Evolutionary conservation across 2,888 invertebrate species (phyloP).

Genomic region (Cotesia congregata): DNA sequence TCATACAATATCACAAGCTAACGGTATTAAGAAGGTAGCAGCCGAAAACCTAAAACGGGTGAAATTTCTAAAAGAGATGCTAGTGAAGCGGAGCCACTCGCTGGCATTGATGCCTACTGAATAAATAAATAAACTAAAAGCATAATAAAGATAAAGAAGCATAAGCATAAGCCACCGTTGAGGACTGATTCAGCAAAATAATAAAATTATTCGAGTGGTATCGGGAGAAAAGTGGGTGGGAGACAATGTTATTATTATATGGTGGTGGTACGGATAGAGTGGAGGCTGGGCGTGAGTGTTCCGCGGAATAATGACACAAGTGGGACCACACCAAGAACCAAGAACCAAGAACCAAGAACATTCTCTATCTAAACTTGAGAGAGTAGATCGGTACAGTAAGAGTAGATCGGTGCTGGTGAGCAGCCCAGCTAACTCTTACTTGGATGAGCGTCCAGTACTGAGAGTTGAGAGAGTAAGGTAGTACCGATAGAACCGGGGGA

Average conservation of each 20-base stretch:
- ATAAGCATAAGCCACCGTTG: background rate
- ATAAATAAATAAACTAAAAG: background rate
- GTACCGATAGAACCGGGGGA: conserved; percentile 21
- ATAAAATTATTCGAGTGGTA: background rate
- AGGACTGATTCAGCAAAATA: background rate
- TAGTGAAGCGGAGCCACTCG: background rate
- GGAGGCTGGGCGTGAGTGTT: conserved; percentile 1
- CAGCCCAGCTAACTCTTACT: background rate
- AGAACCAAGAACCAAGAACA: background rate
- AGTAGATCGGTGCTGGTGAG: no score
- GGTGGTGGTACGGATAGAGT: background rate
- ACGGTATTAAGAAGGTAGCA: background rate
- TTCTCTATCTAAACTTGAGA: background rate
- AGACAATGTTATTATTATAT: background rate
- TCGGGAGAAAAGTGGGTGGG: background rate
- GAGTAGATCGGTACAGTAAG: background rate
- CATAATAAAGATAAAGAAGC: no score
- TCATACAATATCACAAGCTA: background rate
- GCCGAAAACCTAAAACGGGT: background rate
- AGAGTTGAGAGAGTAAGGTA: conserved; percentile 10
- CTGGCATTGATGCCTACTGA: background rate
- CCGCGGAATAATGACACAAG: background rate
- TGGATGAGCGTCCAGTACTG: background rate
- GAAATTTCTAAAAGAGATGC: background rate
- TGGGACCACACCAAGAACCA: background rate